Evolutionary conservation across 2,113 vertebrate species (phyloP).

Genomic region (Poeciliopsis retropinna): DNA sequence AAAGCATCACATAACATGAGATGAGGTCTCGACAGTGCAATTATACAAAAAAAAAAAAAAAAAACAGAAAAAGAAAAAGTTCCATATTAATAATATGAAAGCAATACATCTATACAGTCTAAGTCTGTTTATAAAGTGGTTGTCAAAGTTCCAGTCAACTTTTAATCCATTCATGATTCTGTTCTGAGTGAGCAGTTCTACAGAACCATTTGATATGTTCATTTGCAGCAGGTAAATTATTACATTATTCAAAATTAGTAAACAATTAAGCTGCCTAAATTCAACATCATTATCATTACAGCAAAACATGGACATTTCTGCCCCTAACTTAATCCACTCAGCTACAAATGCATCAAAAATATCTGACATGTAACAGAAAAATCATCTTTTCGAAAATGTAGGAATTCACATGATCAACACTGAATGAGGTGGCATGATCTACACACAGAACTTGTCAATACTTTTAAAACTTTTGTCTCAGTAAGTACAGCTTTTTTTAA

Average conservation of each 20-base stretch:
- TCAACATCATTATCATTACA: neutral
- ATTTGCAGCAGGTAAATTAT: neutral
- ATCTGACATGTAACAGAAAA: neutral
- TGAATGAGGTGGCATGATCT: neutral
- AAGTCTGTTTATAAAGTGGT: neutral
- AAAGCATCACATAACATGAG: slow-evolving; percentile 24
- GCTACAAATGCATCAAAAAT: slow-evolving; percentile 3
- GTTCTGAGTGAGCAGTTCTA: neutral
- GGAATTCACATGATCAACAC: slow-evolving; percentile 9
- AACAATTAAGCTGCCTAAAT: slow-evolving; percentile 11
- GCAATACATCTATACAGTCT: neutral
- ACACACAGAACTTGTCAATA: slow-evolving; percentile 2
- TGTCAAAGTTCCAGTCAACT: neutral
- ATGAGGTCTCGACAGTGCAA: slow-evolving; percentile 26
- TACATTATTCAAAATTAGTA: neutral
- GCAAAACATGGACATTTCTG: neutral
- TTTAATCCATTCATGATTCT: neutral
- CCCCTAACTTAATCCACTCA: neutral
- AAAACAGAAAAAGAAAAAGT: too few species aligned
- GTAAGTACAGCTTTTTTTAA: slow-evolving; percentile 13
- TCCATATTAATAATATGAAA: neutral
- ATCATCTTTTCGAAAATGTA: neutral
- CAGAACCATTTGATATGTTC: slow-evolving; percentile 44
- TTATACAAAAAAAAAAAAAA: neutral
- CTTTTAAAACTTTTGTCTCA: slow-evolving; percentile 37